Evolutionary conservation across 2,797 vertebrate genomes (phyloP).

Genomic region (Phylloscopus collybita): DNA sequence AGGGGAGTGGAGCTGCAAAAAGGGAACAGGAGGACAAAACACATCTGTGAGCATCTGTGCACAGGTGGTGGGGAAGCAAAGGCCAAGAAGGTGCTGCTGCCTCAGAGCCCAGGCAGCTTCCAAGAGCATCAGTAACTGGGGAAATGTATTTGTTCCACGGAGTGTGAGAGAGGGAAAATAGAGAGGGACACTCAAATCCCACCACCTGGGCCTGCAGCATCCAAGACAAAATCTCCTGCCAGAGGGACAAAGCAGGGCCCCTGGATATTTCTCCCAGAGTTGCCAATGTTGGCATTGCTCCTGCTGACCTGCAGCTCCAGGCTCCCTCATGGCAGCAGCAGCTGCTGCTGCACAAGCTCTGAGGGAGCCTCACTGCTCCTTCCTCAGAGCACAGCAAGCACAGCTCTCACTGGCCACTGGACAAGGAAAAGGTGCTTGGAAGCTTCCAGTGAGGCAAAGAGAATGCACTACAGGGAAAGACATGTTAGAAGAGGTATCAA

Average conservation of each 20-base stretch:
- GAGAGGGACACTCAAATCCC: neutral
- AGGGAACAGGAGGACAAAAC: constrained; percentile 13
- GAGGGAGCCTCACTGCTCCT: neutral
- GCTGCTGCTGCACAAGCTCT: neutral
- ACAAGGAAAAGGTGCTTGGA: constrained; percentile 16
- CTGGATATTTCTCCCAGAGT: neutral
- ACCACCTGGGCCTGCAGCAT: neutral
- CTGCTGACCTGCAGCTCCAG: neutral
- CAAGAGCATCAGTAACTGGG: neutral
- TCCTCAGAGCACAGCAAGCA: neutral
- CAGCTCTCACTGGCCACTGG: neutral
- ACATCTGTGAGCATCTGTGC: neutral
- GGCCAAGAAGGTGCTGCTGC: neutral
- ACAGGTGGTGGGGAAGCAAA: neutral
- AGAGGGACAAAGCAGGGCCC: neutral
- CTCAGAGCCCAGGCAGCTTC: neutral
- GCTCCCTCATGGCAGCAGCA: neutral
- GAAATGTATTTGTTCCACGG: neutral
- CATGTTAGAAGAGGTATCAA: constrained; percentile 15
- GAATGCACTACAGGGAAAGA: neutral
- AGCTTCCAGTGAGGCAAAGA: neutral
- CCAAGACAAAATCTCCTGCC: neutral
- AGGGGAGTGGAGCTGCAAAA: neutral
- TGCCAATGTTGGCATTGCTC: rapidly evolving
- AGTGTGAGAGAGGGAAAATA: neutral